These are phyloP conservation scores for Andricus quercusramuli DNA, from an alignment of 2,888 invertebrate genomes.

Conservation along the genomic window DNA sequence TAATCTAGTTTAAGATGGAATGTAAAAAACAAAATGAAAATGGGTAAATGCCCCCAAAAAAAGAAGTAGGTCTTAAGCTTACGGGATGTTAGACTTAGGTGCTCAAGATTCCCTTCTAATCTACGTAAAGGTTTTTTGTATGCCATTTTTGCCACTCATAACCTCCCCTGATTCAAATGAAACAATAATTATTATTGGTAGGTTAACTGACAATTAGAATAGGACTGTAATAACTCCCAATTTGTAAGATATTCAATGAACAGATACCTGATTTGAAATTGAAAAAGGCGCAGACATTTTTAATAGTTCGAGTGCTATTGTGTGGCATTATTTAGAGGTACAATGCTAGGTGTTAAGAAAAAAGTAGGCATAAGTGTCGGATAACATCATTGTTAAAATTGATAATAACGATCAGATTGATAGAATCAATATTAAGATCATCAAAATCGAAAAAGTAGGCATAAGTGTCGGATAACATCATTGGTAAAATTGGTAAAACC, in stretches of 20 bases:
- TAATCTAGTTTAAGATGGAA: background rate
- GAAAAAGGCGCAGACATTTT: background rate
- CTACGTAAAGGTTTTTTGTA: slow-evolving; percentile 37
- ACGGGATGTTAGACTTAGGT: slow-evolving; percentile 11
- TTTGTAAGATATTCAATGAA: background rate
- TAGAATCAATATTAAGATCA: background rate
- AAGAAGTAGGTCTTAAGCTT: slow-evolving; percentile 32
- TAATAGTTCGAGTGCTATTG: slow-evolving; percentile 47
- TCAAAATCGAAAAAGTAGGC: slow-evolving; percentile 43
- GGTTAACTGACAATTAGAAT: background rate
- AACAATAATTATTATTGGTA: background rate
- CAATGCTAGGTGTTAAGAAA: slow-evolving; percentile 54
- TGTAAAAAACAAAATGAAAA: slow-evolving; percentile 39
- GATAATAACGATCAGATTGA: background rate
- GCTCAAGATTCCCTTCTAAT: slow-evolving; percentile 11
- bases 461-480: slow-evolving; percentile 35
- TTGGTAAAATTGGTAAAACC: background rate
- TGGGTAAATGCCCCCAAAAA: slow-evolving; percentile 18
- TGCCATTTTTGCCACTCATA: background rate
- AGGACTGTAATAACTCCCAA: background rate
- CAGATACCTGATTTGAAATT: background rate
- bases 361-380: slow-evolving; percentile 46
- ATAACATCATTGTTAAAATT: background rate
- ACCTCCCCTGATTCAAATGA: slow-evolving; percentile 10
- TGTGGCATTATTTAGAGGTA: slow-evolving; percentile 63